Percentiles rank a stretch among this genome's conserved stretches.
phyloP scores from a whole-genome alignment of 2,888 invertebrate species.

The Escarpia spicata region DNA sequence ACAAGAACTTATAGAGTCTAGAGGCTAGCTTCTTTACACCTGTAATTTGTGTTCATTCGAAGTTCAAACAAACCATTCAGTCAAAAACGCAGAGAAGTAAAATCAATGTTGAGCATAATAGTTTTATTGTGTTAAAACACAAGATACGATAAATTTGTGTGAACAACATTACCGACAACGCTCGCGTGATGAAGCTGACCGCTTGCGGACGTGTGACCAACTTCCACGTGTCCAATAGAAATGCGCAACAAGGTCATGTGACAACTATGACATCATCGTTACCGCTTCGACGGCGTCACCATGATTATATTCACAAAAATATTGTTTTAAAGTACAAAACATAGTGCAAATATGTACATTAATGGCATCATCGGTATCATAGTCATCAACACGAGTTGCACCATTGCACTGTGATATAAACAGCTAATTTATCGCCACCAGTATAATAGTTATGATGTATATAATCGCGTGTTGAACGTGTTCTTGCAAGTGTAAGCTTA shows the following conservation, averaged over 20 bases:
- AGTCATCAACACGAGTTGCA: slow-evolving; percentile 1
- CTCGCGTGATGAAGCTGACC: not conserved
- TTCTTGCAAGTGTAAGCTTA: not conserved
- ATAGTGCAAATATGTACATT: slow-evolving; percentile 16
- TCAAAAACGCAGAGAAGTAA: not conserved
- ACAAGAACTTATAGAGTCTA: no score
- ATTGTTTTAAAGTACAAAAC: slow-evolving; percentile 12
- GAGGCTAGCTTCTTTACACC: no score
- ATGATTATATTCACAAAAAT: not conserved
- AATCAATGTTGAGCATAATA: slow-evolving; percentile 1
- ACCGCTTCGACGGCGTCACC: not conserved
- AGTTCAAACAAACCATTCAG: not conserved
- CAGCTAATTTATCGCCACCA: not conserved
- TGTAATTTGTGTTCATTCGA: not conserved
- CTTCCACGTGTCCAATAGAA: not conserved
- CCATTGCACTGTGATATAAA: not conserved
- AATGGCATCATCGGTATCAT: not conserved
- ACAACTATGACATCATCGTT: not conserved
- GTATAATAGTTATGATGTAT: not conserved
- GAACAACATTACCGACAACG: not conserved
- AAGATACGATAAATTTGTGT: not conserved
- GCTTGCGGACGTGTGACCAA: not conserved
- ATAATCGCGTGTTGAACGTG: not conserved
- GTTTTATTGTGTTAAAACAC: slow-evolving; percentile 10
- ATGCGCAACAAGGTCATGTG: not conserved